Conservation (phyloP, 2,888 invertebrate species). For the Trachelus tabidus region DNA sequence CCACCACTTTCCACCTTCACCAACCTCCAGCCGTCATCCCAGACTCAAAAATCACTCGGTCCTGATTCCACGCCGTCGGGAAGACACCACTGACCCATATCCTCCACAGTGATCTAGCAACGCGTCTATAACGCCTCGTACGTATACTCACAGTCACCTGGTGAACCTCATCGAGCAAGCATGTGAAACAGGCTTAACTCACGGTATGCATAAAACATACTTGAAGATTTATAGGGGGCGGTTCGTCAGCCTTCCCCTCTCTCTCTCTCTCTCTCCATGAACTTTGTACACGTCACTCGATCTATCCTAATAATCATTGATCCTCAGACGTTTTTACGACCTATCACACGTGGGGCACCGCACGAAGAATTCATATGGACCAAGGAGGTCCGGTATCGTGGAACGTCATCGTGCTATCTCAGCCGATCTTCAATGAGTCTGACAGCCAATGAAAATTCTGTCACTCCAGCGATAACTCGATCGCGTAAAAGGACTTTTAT, state of each 20-base stretch:
- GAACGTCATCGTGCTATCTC: background rate
- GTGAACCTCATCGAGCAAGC: background rate
- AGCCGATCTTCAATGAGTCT: background rate
- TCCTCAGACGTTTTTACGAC: background rate
- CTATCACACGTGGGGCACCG: background rate
- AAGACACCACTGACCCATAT: slow-evolving; percentile 20
- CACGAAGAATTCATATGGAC: background rate
- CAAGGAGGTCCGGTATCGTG: background rate
- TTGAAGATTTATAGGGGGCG: background rate
- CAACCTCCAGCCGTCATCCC: background rate
- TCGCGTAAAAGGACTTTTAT: background rate
- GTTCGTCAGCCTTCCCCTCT: background rate
- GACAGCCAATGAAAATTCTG: background rate
- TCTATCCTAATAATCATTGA: background rate
- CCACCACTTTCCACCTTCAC: background rate
- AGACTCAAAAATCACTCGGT: slow-evolving; percentile 12
- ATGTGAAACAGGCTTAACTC: background rate
- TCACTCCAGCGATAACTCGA: background rate
- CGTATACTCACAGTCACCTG: slow-evolving; percentile 1
- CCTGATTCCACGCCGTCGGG: slow-evolving; percentile 14
- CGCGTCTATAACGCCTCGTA: background rate
- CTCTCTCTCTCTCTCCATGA: background rate
- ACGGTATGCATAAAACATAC: background rate
- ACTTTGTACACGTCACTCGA: background rate
- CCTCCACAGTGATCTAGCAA: background rate